A percentile compares a stretch with the other conserved stretches of the same genome.
These are phyloP conservation scores for Lumbricus terrestris DNA, from an alignment of 2,888 invertebrate genomes.

Conservation along the genomic window DNA sequence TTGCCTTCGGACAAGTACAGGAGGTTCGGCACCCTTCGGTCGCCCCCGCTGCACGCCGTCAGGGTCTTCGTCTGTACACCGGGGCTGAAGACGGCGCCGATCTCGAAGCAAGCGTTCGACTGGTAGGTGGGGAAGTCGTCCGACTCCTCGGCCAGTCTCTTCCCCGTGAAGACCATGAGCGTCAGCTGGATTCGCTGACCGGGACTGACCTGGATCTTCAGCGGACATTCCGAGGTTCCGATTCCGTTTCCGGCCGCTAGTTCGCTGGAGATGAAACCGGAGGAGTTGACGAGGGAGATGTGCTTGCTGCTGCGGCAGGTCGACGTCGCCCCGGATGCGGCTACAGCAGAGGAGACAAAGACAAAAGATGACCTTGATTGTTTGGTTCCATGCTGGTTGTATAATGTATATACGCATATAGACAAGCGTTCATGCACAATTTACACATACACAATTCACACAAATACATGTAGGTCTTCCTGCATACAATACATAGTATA, in stretches of 20 bases:
- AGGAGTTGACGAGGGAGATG: neutral
- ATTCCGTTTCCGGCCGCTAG: neutral
- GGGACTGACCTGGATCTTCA: constrained; percentile 20
- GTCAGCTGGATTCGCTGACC: constrained; percentile 23
- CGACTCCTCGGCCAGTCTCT: neutral
- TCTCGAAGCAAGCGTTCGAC: constrained; percentile 18
- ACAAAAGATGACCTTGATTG: no score
- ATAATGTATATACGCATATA: no score
- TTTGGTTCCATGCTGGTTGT: no score
- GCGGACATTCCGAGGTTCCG: constrained; percentile 20
- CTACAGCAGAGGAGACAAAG: neutral
- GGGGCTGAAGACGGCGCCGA: neutral
- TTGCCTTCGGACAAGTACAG: constrained; percentile 3
- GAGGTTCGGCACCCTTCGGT: neutral
- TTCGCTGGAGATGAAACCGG: constrained; percentile 16
- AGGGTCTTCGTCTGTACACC: neutral
- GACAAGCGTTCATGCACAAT: no score
- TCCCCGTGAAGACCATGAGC: constrained; percentile 18
- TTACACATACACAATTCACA: no score
- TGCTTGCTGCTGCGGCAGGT: neutral
- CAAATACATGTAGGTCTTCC: no score
- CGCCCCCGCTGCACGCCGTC: constrained; percentile 15
- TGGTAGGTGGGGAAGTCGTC: neutral
- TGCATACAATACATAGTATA: no score
- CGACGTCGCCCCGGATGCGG: neutral